Conservation (phyloP, 2,113 vertebrate species). For the Etia nguti region DNA sequence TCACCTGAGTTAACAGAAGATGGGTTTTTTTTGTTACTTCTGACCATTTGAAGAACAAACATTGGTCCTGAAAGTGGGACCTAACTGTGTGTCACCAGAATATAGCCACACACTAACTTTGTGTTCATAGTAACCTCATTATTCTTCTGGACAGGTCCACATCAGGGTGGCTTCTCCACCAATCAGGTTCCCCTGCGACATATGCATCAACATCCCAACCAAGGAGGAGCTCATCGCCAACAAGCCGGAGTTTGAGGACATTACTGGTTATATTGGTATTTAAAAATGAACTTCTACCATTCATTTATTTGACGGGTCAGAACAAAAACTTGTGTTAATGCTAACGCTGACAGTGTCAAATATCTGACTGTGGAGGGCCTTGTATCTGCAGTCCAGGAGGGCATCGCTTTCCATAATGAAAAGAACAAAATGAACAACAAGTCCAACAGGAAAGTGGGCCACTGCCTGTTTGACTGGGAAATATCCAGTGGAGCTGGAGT, state of each 20-base stretch:
- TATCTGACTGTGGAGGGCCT: slow-evolving; percentile 94
- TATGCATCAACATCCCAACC: slow-evolving; percentile 98
- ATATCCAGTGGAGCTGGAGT: slow-evolving; percentile 92
- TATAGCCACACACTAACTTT: not conserved
- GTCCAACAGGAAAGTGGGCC: slow-evolving; percentile 65
- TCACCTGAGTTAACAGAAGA: not conserved
- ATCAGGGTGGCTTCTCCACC: slow-evolving; percentile 96
- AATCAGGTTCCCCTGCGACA: slow-evolving; percentile 91
- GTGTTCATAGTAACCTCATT: not conserved
- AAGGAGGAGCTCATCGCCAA: slow-evolving; percentile 98
- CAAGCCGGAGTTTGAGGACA: slow-evolving; percentile 87
- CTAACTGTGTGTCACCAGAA: not conserved
- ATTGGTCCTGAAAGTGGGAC: not conserved
- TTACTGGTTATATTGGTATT: slow-evolving; percentile 90
- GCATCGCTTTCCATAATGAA: slow-evolving; percentile 66
- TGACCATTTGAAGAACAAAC: not conserved
- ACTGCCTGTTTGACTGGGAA: slow-evolving; percentile 92
- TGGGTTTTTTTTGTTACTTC: not conserved
- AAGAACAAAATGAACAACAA: slow-evolving; percentile 65
- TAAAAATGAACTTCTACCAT: not conserved
- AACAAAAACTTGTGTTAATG: not conserved
- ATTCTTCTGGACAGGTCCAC: slow-evolving; percentile 79
- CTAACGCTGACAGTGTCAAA: slow-evolving; percentile 86
- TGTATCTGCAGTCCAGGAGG: slow-evolving; percentile 87
- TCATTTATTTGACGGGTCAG: not conserved